Evolutionary conservation across 2,888 invertebrate species (phyloP).

Genomic region (Folsomia candida): DNA sequence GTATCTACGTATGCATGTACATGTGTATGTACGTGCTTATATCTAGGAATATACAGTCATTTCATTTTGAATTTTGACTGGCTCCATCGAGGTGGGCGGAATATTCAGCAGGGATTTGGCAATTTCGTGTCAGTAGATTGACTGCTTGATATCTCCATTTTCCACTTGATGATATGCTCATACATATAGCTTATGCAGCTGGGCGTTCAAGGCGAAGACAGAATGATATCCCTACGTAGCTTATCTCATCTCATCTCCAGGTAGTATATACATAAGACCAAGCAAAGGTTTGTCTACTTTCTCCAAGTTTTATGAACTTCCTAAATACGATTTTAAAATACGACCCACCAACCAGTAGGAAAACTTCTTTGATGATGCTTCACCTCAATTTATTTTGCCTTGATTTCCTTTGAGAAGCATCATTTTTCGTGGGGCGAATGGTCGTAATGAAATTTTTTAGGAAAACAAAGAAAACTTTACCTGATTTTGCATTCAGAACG

Average conservation of each 20-base stretch:
- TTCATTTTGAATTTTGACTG: neutral
- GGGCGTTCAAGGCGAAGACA: neutral
- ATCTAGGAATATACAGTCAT: neutral
- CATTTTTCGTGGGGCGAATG: neutral
- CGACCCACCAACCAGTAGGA: neutral
- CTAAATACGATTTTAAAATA: neutral
- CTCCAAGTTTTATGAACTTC: neutral
- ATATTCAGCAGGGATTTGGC: neutral
- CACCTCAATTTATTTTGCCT: neutral
- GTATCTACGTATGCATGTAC: no score
- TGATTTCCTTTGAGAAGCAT: conserved; percentile 1
- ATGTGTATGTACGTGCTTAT: no score
- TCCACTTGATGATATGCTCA: no score
- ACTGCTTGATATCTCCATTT: neutral
- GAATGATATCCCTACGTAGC: neutral
- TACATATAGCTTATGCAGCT: no score
- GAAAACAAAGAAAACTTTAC: neutral
- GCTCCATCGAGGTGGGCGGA: neutral
- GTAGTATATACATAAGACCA: neutral
- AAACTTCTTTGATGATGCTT: neutral
- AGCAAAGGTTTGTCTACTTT: neutral
- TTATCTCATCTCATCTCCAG: neutral
- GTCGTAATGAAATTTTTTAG: conserved; percentile 8
- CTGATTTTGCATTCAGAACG: conserved; percentile 18
- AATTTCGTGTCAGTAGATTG: neutral